Evolutionary conservation across 2,797 vertebrate genomes (phyloP).

Genomic region (Enteromius unitaeniatus): DNA sequence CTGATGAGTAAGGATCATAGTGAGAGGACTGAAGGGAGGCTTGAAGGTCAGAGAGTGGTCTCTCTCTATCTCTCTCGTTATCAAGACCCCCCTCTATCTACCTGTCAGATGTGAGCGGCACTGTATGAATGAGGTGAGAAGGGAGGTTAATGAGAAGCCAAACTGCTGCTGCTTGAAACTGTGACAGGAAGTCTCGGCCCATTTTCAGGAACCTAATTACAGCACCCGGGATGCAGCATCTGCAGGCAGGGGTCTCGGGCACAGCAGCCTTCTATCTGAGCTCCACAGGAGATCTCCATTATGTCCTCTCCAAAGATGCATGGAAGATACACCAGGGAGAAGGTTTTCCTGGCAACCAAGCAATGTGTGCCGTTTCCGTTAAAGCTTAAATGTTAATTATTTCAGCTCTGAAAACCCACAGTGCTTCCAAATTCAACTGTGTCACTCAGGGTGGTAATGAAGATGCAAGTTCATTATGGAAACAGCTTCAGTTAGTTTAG

Average conservation of each 20-base stretch:
- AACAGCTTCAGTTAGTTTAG: constrained; percentile 13
- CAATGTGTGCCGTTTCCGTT: constrained; percentile 51
- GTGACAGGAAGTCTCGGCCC: constrained; percentile 37
- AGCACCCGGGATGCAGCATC: constrained; percentile 24
- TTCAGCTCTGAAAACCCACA: constrained; percentile 38
- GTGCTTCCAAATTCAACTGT: constrained; percentile 29
- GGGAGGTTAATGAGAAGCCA: constrained; percentile 53
- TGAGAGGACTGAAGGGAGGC: neutral
- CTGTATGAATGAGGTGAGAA: constrained; percentile 37
- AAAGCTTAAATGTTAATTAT: constrained; percentile 58
- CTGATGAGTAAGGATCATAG: constrained; percentile 33
- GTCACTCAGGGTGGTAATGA: neutral
- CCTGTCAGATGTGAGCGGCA: constrained; percentile 33
- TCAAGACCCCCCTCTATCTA: constrained; percentile 27
- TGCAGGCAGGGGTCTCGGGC: constrained; percentile 32
- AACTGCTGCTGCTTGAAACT: constrained; percentile 40
- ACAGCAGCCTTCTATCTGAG: constrained; percentile 30
- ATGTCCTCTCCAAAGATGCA: constrained; percentile 36
- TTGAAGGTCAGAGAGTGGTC: constrained; percentile 38
- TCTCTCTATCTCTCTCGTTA: constrained; percentile 28
- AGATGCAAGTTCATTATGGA: constrained; percentile 14
- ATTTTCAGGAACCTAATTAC: constrained; percentile 53
- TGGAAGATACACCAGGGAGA: constrained; percentile 43
- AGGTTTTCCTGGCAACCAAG: constrained; percentile 40
- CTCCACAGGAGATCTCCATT: constrained; percentile 47